Base-by-base conservation (phyloP, 2,888 invertebrate genomes). In the Pristionchus japonicus region DNA sequence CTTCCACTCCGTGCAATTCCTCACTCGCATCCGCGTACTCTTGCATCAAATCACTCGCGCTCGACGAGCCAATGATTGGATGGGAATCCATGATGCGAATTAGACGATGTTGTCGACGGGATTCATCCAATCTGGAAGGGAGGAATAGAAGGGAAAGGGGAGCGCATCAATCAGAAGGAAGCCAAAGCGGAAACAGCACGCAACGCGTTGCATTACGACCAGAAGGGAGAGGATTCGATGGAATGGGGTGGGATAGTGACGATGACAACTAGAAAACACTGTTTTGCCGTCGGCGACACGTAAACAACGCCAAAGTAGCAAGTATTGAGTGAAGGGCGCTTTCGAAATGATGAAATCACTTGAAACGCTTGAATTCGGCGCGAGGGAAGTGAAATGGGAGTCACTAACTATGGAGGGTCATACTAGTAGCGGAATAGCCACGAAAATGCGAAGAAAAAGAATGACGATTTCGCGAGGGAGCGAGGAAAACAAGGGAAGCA, bases 11-110 rank as follows among this genome's bases (percentile, higher is more conserved):
- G 43, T 80, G 34, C 23, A 43, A 27, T 52, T 49, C 23, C 23
- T 52, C 82, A 23, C 31, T 57, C 4, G n/a, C 40, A 23, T 85
- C 85, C n/a, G 23, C 64, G 85, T 85, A 85, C 31, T 85, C 82
- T 52, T 34, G 9, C 82, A 82, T 13, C 31, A 85, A 31, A 64
- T 85, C 85, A 17, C 64, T 43, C 17, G 37, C 49, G 9, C 85
- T 85, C n/a, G 20, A 20, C n/a, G 43, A 27, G 40, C 27, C 31
- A 40, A 40, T 37, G 61, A 85, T 27, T 64, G 61, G 64, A n/a
- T 31, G 47, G 1, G 85, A 64, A 47, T 40, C 37, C 77, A 77
- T 77, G 13, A 77, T 47, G 9, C 27, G 27, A 70, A 70, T 70
- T 70, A 70, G 70, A 37, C 70, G 70, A 70, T n/a, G 23, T n/a